Percentiles rank a stretch among this genome's conserved stretches.
Evolutionary conservation across 2,113 vertebrate species (phyloP).

Genomic region (Dasypus novemcinctus): DNA sequence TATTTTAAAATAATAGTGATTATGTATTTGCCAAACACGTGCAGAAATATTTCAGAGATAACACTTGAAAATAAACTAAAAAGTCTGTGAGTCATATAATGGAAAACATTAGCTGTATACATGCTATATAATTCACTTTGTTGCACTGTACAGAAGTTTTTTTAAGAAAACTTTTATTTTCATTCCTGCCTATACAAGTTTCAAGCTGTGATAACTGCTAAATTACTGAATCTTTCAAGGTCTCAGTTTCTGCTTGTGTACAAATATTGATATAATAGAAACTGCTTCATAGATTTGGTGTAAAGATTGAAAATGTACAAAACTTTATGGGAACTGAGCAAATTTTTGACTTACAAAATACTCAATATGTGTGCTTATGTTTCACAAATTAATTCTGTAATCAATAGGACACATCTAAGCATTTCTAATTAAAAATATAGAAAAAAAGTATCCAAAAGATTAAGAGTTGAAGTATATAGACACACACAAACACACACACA

Average conservation of each 20-base stretch:
- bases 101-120: background rate
- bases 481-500: too few species aligned
- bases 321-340: background rate
- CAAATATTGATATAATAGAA: background rate
- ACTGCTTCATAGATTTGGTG: too few species aligned
- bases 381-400: background rate
- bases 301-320: background rate
- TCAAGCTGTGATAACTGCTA: background rate
- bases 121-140: background rate
- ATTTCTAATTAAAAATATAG: background rate
- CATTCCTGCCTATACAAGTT: background rate
- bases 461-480: background rate
- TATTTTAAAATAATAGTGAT: background rate
- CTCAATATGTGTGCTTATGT: background rate
- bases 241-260: background rate
- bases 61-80: background rate
- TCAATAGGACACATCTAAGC: background rate
- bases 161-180: background rate
- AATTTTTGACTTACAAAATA: background rate
- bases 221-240: background rate
- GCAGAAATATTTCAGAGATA: background rate
- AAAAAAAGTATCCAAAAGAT: background rate
- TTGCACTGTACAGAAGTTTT: background rate
- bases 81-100: background rate
- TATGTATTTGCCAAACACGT: background rate